Conservation (phyloP, 2,888 invertebrate species). For the Drosophila kambysellisi region DNA sequence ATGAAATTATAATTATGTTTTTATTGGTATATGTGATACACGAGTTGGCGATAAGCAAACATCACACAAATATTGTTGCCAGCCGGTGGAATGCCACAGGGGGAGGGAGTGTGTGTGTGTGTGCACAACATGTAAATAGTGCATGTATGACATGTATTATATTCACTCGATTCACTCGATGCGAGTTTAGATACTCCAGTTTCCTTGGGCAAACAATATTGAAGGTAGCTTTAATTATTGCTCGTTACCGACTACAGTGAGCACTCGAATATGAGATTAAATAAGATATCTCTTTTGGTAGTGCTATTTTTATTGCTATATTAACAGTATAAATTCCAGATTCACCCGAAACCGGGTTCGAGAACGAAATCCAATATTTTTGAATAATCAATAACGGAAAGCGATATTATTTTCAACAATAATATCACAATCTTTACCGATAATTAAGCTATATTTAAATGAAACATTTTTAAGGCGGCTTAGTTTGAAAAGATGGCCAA, state of each 20-base stretch:
- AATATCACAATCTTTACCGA: neutral
- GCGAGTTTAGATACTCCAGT: constrained; percentile 1
- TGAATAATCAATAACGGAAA: neutral
- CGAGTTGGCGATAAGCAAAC: constrained; percentile 35
- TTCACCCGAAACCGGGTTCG: neutral
- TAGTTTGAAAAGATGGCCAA: no score
- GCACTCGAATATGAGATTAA: neutral
- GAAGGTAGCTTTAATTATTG: constrained; percentile 20
- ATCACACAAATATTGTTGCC: neutral
- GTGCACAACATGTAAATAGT: constrained; percentile 29
- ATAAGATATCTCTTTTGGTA: neutral
- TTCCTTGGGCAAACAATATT: constrained; percentile 28
- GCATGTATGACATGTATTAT: constrained; percentile 20
- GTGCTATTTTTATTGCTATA: neutral
- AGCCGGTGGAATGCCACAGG: neutral
- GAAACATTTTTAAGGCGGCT: no score
- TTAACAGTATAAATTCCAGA: no score
- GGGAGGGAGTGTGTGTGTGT: neutral
- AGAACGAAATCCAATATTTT: neutral
- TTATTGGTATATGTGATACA: constrained; percentile 33
- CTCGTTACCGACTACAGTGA: constrained; percentile 1
- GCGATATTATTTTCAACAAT: neutral
- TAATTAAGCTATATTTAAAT: neutral
- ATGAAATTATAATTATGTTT: constrained; percentile 77
- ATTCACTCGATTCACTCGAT: neutral